Conservation (phyloP, 2,797 vertebrate genomes). For the Dendrocincla tyrannina region DNA sequence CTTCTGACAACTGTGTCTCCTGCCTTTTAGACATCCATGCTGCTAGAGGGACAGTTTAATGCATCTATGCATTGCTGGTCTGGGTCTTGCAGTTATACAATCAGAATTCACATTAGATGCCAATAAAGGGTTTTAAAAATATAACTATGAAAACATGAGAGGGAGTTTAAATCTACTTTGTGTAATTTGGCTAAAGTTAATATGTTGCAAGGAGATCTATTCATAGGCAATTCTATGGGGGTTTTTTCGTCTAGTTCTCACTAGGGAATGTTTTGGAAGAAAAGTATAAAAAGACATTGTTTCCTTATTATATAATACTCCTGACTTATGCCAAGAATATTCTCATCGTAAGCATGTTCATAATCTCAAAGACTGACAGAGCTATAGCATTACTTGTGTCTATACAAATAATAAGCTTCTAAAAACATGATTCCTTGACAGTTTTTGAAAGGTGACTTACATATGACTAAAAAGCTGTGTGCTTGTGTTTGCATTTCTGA, state of each 20-base stretch:
- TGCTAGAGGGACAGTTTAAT: neutral
- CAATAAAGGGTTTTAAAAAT: constrained; percentile 41
- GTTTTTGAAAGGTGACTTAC: constrained; percentile 64
- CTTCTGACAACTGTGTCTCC: neutral
- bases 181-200: constrained; percentile 62
- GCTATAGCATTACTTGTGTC: constrained; percentile 63
- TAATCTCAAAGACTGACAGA: constrained; percentile 47
- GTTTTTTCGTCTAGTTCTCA: constrained; percentile 50
- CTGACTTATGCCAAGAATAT: constrained; percentile 57
- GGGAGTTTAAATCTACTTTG: constrained; percentile 43
- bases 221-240: constrained; percentile 59
- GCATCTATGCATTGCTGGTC: neutral
- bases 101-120: constrained; percentile 7
- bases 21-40: neutral
- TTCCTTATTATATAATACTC: constrained; percentile 70
- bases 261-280: constrained; percentile 67
- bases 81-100: neutral
- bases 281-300: constrained; percentile 69
- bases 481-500: constrained; percentile 45
- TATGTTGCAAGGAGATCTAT: constrained; percentile 61
- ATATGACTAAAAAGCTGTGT: neutral
- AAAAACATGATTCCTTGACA: constrained; percentile 68
- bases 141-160: constrained; percentile 46
- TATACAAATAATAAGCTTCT: constrained; percentile 51
- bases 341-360: constrained; percentile 40